Evolutionary conservation across 2,888 invertebrate species (phyloP), one percentile per base, ranked within the genome.

Genomic region (Iphiclides podalirius): DNA sequence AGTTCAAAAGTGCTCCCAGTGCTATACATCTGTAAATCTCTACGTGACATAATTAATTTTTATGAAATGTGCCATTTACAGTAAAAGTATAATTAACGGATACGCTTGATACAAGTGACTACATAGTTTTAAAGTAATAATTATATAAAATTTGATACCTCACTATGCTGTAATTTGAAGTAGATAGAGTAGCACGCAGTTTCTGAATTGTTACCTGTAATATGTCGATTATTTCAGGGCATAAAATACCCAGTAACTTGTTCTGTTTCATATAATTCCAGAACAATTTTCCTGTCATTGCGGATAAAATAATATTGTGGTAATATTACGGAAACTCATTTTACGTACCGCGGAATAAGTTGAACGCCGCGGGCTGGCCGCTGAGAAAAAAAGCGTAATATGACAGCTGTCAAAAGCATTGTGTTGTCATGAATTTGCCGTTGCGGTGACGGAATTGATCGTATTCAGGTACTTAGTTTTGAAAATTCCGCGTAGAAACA

Each of bases 381-480:
- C 42, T 33, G 28, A 43, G 37, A 43, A 48, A 48, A 41, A 41
- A 47, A 40, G 47, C 8, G 13, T 37, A 43, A 54, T 55, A 47
- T 60, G 62, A 64, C 78, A 78, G 66, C 70, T 78, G 79, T 66
- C 67, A 64, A 54, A 58, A 55, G 57, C 62, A 65, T 71, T 72
- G 72, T 73, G 72, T 63, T 71, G 75, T 69, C 64, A 58, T 38
- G 53, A 63, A 59, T 49, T 58, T 52, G 52, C 39, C 12, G 48
- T 61, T 67, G 67, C 52, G 62, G 62, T 62, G 57, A 54, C 56
- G 63, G 54, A 55, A 55, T 48, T 60, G 66, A 67, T 61, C 61
- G 37, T 42, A 52, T 47, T 54, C 56, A 52, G 48, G 16, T 51
- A 43, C 38, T 49, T 35, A 26, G 34, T 39, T 16, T 35, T 58